Conservation (phyloP, 2,888 invertebrate genomes). For the Heteromurus nitidus region DNA sequence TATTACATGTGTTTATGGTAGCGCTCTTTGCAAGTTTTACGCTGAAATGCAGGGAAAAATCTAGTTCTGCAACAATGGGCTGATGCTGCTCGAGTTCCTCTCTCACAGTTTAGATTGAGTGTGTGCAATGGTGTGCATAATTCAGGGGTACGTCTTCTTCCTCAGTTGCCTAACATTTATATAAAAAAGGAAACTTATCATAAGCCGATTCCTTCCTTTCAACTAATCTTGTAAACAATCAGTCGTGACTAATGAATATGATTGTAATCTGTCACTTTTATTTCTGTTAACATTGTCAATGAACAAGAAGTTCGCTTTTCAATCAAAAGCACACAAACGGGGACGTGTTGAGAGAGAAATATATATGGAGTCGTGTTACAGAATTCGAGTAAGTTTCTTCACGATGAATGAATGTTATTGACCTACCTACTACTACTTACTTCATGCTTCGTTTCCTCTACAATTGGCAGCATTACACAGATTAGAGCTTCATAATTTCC, state of each 20-base stretch:
- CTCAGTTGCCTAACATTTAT: too few relatives aligned
- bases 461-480: conserved; percentile 14
- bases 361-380: not conserved
- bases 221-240: conserved; percentile 5
- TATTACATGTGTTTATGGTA: not conserved
- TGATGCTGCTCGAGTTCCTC: too few relatives aligned
- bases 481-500: conserved; percentile 15
- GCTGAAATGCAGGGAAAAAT: conserved; percentile 22
- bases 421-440: conserved; percentile 19
- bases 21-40: conserved; percentile 11
- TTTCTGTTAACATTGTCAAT: conserved; percentile 43
- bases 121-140: not conserved
- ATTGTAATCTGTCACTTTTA: conserved; percentile 50
- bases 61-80: conserved; percentile 36
- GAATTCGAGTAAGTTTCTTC: conserved; percentile 17
- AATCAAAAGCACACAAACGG: conserved; percentile 5
- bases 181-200: conserved; percentile 18
- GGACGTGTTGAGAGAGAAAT: not conserved
- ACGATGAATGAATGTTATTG: conserved; percentile 47
- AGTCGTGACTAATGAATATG: conserved; percentile 37
- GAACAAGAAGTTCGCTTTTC: conserved; percentile 15
- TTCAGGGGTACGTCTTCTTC: not conserved
- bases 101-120: not conserved
- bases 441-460: conserved; percentile 39
- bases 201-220: conserved; percentile 2